phyloP scores from a whole-genome alignment of 1,140 invertebrate genomes.

The Radopholus similis region DNA sequence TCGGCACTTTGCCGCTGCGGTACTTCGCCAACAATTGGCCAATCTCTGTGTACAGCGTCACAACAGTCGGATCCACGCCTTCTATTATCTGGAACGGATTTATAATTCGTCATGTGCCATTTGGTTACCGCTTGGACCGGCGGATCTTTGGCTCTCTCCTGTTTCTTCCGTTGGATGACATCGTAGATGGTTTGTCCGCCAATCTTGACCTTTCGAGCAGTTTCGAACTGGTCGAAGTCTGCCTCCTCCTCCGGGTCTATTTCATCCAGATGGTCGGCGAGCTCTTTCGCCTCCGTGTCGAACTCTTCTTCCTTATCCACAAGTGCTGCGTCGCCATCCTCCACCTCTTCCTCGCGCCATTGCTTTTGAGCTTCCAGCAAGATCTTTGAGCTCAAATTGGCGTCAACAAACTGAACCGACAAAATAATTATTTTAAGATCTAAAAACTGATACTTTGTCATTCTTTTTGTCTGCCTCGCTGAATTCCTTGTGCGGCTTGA shows the following conservation, averaged over 20 bases:
- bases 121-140: not conserved
- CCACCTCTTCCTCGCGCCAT: constrained; percentile 37
- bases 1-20: constrained; percentile 89
- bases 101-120: not conserved
- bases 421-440: not conserved
- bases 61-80: constrained; percentile 70
- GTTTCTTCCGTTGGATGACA: constrained; percentile 45
- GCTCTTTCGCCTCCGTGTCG: constrained; percentile 22
- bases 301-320: constrained; percentile 28
- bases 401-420: constrained; percentile 31
- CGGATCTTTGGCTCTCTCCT: constrained; percentile 34
- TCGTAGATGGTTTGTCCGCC: constrained; percentile 55
- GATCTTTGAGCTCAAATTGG: constrained; percentile 46
- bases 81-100: constrained; percentile 12
- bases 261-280: constrained; percentile 33
- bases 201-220: constrained; percentile 10
- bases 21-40: constrained; percentile 68
- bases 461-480: constrained; percentile 1
- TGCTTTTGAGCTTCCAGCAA: constrained; percentile 41
- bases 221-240: constrained; percentile 37
- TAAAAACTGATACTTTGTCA: not conserved
- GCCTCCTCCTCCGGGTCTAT: constrained; percentile 43
- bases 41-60: constrained; percentile 82
- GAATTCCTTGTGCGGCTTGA: constrained; percentile 6
- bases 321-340: constrained; percentile 10